phyloP scores from a whole-genome alignment of 1,140 invertebrate species.

The Pseudomyrmex concolor region DNA sequence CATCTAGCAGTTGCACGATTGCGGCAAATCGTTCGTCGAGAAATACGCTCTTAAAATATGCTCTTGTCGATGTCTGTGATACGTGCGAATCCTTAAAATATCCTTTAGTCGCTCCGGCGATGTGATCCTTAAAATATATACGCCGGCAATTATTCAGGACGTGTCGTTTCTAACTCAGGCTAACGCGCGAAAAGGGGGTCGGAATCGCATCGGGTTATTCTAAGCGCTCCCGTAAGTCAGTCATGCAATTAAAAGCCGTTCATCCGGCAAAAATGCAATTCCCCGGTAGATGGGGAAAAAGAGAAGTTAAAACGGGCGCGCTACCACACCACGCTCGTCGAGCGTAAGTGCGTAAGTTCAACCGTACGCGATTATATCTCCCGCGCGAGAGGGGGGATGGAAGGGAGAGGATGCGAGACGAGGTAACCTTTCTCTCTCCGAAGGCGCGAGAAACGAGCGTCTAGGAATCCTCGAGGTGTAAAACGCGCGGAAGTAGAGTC shows the following conservation, averaged over 20 bases:
- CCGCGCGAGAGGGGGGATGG: neutral
- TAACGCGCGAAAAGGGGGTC: neutral
- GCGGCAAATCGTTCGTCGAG: neutral
- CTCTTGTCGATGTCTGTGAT: neutral
- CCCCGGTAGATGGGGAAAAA: neutral
- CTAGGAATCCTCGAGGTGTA: conserved; percentile 55
- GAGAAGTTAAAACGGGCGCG: conserved; percentile 28
- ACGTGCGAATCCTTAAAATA: conserved; percentile 30
- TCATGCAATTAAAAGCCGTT: conserved; percentile 55
- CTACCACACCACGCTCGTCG: conserved; percentile 3
- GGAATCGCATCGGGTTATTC: conserved; percentile 12
- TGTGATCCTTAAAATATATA: conserved; percentile 32
- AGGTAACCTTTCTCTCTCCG: neutral
- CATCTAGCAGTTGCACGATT: neutral
- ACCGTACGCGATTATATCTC: conserved; percentile 39
- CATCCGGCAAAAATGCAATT: conserved; percentile 50
- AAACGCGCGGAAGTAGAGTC: conserved; percentile 68
- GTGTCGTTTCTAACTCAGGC: conserved; percentile 7
- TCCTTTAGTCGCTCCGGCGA: neutral
- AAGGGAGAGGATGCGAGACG: neutral
- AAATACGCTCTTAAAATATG: conserved; percentile 25
- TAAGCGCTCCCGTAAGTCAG: conserved; percentile 22
- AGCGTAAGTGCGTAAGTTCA: conserved; percentile 37
- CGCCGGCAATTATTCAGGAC: conserved; percentile 12
- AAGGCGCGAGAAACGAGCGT: conserved; percentile 17